Evolutionary conservation across 2,797 vertebrate species (phyloP), one percentile per base, ranked within the genome.

Genomic region (Cryptoprocta ferox): DNA sequence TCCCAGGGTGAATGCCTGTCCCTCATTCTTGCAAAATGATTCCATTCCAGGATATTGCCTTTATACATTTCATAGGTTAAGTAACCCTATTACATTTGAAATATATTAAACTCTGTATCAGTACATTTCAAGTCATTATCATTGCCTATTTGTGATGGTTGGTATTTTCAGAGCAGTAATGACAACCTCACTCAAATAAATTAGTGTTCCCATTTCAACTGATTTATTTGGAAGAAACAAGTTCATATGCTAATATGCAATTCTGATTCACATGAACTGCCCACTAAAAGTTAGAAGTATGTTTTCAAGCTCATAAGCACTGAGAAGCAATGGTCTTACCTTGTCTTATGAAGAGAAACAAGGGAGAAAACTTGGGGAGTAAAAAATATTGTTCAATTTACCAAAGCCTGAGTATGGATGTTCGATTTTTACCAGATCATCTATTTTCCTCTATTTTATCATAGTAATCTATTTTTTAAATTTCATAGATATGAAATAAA

Each of bases 401-500:
- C 15, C 63, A 18, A 28, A n/a, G 26, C 18, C 59, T 91, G 26
- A 75, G 19, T 24, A 68, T 21, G 9, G 19, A 48, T 81, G 19
- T 81, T 91, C 86, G 28, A 48, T 81, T 91, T 94, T 90, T 65
- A 59, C 8, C 56, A 59, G 8, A 59, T 24, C 21, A 59, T 65
- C 12, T 45, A 26, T 93, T 89, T 70, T 89, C 32, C 71, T 71
- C 13, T 65, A 35, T 68, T 70, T 70, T 71, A 37, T 48, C 9
- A n/a, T 24, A 70, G 24, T 24, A 45, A 68, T 63, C 50, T 26
- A 13, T 68, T 83, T 68, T 78, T 8, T 83, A 61, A 61, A 93
- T 90, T 80, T 75, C n/a, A 80, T 70, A 86, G 65, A 59, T 66
- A 73, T 59, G 11, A 90, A 73, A 80, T 94, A 73, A 90, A 93